Evolutionary conservation across 2,113 vertebrate genomes (phyloP).

Genomic region (Calonectris borealis): DNA sequence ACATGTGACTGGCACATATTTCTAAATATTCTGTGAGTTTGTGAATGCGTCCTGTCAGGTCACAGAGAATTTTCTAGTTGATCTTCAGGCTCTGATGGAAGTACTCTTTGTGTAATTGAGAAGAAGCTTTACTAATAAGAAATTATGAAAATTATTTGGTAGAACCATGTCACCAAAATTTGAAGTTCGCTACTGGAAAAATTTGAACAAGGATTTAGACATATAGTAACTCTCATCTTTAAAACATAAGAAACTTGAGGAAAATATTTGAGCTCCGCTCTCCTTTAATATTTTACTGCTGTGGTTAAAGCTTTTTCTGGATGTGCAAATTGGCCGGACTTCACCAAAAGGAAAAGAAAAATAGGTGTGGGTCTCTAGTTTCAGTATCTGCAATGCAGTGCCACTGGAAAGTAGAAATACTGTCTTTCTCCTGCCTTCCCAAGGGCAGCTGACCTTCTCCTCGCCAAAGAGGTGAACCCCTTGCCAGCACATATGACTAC

Average conservation of each 20-base stretch:
- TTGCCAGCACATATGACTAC: conserved; percentile 84
- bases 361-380: neutral
- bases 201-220: neutral
- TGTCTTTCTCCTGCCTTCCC: conserved; percentile 71
- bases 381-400: conserved; percentile 32
- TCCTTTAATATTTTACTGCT: neutral
- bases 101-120: neutral
- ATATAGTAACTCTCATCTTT: neutral
- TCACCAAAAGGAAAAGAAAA: conserved; percentile 1
- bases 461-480: conserved; percentile 78
- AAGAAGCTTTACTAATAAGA: neutral
- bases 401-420: conserved; percentile 24
- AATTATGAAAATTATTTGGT: neutral
- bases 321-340: neutral
- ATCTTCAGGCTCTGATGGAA: neutral
- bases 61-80: neutral
- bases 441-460: conserved; percentile 83
- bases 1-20: neutral
- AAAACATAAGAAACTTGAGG: neutral
- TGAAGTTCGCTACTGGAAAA: neutral
- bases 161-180: neutral
- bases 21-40: neutral
- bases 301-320: neutral
- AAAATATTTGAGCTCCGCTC: neutral
- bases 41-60: neutral